Evolutionary conservation across 2,888 invertebrate genomes (phyloP).

Genomic region (Zeuzera pyrina): DNA sequence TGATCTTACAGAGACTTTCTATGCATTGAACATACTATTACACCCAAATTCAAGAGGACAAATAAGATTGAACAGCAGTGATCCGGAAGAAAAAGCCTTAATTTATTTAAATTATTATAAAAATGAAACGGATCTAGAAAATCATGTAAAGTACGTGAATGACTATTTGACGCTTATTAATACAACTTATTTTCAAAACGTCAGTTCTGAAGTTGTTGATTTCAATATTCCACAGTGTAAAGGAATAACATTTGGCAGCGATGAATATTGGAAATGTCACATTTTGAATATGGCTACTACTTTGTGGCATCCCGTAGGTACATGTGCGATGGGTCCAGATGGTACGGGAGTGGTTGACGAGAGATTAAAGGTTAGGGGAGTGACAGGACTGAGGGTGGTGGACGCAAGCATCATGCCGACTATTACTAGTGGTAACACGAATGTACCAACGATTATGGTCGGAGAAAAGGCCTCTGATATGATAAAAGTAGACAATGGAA

Average conservation of each 20-base stretch:
- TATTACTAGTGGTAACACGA: slow-evolving; percentile 73
- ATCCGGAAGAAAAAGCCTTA: background rate
- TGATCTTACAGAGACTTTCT: slow-evolving; percentile 16
- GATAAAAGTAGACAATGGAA: slow-evolving; percentile 48
- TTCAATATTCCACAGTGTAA: slow-evolving; percentile 27
- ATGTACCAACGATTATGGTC: slow-evolving; percentile 75
- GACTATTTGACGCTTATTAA: slow-evolving; percentile 22
- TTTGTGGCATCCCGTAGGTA: slow-evolving; percentile 34
- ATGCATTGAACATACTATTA: slow-evolving; percentile 22
- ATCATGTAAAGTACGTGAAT: slow-evolving; percentile 19
- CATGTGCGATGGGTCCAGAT: slow-evolving; percentile 39
- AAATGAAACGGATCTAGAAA: slow-evolving; percentile 20
- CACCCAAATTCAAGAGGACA: slow-evolving; percentile 27
- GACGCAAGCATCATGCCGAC: slow-evolving; percentile 77
- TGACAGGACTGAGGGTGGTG: slow-evolving; percentile 70
- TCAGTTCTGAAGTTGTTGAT: slow-evolving; percentile 19
- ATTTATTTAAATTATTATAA: slow-evolving; percentile 4
- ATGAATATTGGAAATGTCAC: slow-evolving; percentile 42
- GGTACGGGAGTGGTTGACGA: slow-evolving; percentile 33
- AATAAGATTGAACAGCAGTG: background rate
- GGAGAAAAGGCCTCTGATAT: slow-evolving; percentile 75
- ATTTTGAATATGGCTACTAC: slow-evolving; percentile 28
- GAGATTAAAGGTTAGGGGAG: slow-evolving; percentile 57
- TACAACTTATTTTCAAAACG: slow-evolving; percentile 19
- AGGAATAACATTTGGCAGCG: slow-evolving; percentile 24